Conservation (phyloP, 2,888 invertebrate species). For the Latrodectus elegans region DNA sequence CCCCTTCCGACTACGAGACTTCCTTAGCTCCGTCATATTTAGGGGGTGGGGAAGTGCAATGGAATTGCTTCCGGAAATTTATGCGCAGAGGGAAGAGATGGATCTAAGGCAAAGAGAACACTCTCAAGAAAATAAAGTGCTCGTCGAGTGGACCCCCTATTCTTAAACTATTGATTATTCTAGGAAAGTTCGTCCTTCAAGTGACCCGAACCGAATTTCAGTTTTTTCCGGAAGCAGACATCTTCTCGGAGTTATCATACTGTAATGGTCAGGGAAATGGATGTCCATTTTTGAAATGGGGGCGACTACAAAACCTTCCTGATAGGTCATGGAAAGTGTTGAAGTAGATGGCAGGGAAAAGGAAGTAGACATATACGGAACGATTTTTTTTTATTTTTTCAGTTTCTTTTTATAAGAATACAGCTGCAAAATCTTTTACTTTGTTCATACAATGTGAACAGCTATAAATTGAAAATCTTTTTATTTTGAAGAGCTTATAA, state of each 20-base stretch:
- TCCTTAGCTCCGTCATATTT: slow-evolving; percentile 45
- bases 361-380: too few species aligned
- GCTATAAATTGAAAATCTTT: too few species aligned
- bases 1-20: slow-evolving; percentile 2
- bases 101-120: slow-evolving; percentile 23
- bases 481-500: too few species aligned
- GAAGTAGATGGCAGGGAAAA: too few species aligned
- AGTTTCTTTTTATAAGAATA: too few species aligned
- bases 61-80: slow-evolving; percentile 1
- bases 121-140: slow-evolving; percentile 21
- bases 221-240: background rate
- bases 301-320: background rate
- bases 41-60: slow-evolving; percentile 10
- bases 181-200: slow-evolving; percentile 45
- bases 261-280: background rate
- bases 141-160: slow-evolving; percentile 43
- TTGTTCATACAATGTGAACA: too few species aligned
- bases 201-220: slow-evolving; percentile 35
- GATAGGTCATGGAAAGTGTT: too few species aligned
- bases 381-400: too few species aligned
- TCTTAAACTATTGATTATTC: slow-evolving; percentile 53
- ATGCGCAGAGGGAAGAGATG: slow-evolving; percentile 23
- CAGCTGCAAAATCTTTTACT: too few species aligned
- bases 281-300: background rate
- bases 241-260: background rate